Evolutionary conservation across 2,888 invertebrate genomes (phyloP), one percentile per base, ranked within the genome.

Genomic region (Protophormia terraenovae): DNA sequence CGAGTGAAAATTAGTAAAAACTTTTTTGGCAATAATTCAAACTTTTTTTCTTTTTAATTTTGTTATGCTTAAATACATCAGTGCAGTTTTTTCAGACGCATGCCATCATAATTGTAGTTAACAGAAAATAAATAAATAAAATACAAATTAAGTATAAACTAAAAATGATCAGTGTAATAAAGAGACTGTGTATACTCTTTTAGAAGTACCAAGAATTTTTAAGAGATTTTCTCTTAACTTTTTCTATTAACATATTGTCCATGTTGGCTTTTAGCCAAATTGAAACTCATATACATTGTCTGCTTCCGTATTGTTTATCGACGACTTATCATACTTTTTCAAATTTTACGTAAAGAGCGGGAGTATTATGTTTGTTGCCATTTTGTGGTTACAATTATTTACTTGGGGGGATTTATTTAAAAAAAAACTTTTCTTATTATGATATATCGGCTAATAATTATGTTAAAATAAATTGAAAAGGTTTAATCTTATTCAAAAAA

Each of bases 41-140:
- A 62, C 5, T 53, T 72, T 67, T 67, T 53, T 60, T 66, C 6
- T 16, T 45, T 58, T 45, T 16, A 38, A 53, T 47, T 67, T 66
- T 66, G 58, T 45, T 64, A 80, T 58, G 73, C 64, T 73, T 38
- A 35, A 73, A 64, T 72, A 71, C 50, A 71, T 47, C n/a, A 80
- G 14, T 66, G 71, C 72, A 76, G 27, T 79, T 69, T 53, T 69
- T 75, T 66, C 80, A 72, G 58, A 64, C 80, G 80, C 80, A 80
- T 80, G 84, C 75, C 80, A 80, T 83, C 67, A 53, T 84, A 84
- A 84, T 84, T 84, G 69, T 41, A 38, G 76, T 64, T 76, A 72
- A 72, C 47, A 50, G 2, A 73, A 73, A 66, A 80, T 64, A 47
- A 41, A 72, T 58, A 55, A 73, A 58, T 50, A 72, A 41, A 69